phyloP scores from a whole-genome alignment of 2,797 vertebrate genomes.

The Furcifer pardalis region DNA sequence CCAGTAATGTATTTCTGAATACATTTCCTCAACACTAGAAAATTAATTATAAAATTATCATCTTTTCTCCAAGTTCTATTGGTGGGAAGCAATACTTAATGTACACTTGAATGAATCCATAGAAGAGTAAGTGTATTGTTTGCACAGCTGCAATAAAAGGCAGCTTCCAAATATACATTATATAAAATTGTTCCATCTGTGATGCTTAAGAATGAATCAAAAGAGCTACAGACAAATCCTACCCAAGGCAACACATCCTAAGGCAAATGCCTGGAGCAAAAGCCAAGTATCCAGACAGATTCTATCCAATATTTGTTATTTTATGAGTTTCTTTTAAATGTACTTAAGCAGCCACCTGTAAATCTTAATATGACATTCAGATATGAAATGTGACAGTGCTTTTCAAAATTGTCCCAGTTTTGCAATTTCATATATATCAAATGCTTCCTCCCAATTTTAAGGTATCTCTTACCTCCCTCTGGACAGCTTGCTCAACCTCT shows the following conservation, averaged over 20 bases:
- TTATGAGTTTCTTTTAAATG: background rate
- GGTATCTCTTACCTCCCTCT: background rate
- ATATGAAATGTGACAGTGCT: background rate
- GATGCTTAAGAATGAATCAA: too few species aligned
- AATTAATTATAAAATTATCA: background rate
- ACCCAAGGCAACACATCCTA: too few species aligned
- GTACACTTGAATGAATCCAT: too few species aligned
- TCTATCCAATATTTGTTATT: background rate
- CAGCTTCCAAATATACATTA: too few species aligned
- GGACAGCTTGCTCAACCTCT: background rate
- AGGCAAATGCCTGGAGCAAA: background rate
- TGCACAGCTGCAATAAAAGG: too few species aligned
- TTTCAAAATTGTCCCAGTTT: background rate
- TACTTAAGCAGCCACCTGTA: too few species aligned
- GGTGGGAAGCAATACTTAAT: too few species aligned
- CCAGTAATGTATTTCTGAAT: background rate
- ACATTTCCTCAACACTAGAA: background rate
- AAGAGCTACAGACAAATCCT: too few species aligned
- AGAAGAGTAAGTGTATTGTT: too few species aligned
- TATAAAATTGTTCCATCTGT: too few species aligned
- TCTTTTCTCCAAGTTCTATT: too few species aligned
- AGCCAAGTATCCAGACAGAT: background rate
- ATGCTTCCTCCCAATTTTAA: background rate
- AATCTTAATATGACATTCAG: too few species aligned
- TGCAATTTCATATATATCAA: background rate